Base-by-base conservation (phyloP, 53 echinoderm and acorn worm species). In the Zoroaster sp. region DNA sequence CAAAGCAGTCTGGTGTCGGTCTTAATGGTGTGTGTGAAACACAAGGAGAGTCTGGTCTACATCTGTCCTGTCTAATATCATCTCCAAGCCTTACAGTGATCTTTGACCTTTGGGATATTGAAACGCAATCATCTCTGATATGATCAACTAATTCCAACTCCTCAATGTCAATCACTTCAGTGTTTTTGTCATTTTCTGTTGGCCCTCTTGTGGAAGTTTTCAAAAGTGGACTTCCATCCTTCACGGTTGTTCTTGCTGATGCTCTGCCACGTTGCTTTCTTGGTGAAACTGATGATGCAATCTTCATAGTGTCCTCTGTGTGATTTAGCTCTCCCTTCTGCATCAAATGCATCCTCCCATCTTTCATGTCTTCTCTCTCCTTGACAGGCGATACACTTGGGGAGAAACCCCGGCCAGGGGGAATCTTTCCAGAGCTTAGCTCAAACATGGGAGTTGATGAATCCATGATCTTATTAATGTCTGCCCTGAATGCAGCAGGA, bases 1-100 rank as follows among this genome's bases (percentile, higher is more conserved):
- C 85, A 71, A 85, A 85, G 72, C 70, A 85, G 52, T 85, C 85
- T 49, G 85, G 85, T 49, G 70, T 85, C 33, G 85, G 71, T 42
- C 85, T 71, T 25, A 71, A 11, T 20, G 71, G 85, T 71, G 85
- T 85, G 51, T 18, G 33, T 20, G 69, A 45, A 41, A 69, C 69
- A 39, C 2, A n/a, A 2, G 67, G 42, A 40, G 66, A 67, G 67
- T 15, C 81, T 32, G 28, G 42, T 15, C 34, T 31, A 2, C 41
- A 31, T 35, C 66, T 32, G 17, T 81, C 81, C 1, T 66, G 17
- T 13, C 12, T 43, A 33, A 18, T 31, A 38, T 38, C 54, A 21
- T 59, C 12, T 9, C 46, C 78, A 7, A 35, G 34, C 12, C 4
- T 25, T 12, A 15, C 18, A 1, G 46, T 17, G 30, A 47, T 46